phyloP scores from a whole-genome alignment of 1,140 invertebrate genomes.

The Pararge aegeria region DNA sequence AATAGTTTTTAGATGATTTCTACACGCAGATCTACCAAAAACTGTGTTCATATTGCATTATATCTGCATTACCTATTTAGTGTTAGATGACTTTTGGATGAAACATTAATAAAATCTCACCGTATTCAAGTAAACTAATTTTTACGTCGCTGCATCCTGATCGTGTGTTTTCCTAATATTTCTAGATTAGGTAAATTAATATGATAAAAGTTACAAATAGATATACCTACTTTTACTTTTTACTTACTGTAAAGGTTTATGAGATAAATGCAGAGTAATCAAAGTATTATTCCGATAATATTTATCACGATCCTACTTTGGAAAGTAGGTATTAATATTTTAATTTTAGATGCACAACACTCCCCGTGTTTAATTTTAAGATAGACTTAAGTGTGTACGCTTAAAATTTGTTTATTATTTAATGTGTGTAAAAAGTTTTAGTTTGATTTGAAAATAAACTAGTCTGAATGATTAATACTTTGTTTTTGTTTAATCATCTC shows the following conservation, averaged over 20 bases:
- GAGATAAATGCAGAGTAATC: no score
- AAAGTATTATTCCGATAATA: no score
- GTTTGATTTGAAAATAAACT: slow-evolving; percentile 49
- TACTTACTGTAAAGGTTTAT: no score
- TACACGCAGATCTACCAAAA: slow-evolving; percentile 57
- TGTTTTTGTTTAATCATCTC: not conserved
- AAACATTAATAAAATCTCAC: not conserved
- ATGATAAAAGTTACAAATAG: no score
- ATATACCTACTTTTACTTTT: no score
- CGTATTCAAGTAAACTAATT: not conserved
- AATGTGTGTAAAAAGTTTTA: slow-evolving; percentile 31
- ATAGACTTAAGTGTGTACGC: slow-evolving; percentile 35
- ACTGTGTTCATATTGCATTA: slow-evolving; percentile 61
- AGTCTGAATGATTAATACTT: slow-evolving; percentile 38
- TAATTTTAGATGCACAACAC: slow-evolving; percentile 41
- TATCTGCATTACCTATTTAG: slow-evolving; percentile 14
- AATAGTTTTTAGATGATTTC: slow-evolving; percentile 39
- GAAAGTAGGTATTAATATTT: slow-evolving; percentile 14
- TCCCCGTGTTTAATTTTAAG: slow-evolving; percentile 34
- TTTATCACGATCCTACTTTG: slow-evolving; percentile 12
- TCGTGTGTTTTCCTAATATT: not conserved
- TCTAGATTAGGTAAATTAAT: not conserved
- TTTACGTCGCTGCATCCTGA: not conserved
- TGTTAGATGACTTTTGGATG: not conserved
- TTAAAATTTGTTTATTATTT: slow-evolving; percentile 40